These are phyloP conservation scores for Caenorhabditis angaria DNA, from an alignment of 2,888 invertebrate genomes.

Conservation along the genomic window DNA sequence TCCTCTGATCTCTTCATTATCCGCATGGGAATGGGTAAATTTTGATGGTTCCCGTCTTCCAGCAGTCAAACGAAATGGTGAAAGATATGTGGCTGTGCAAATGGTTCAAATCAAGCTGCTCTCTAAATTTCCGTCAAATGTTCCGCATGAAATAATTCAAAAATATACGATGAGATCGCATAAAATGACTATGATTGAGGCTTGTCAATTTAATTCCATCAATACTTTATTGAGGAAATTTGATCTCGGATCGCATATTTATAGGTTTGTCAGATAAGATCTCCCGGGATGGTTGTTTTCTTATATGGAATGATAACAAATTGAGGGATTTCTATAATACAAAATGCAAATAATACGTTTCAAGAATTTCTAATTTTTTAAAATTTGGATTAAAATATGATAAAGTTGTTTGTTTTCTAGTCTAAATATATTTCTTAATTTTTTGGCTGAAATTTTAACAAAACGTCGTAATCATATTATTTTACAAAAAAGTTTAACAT, in stretches of 20 bases:
- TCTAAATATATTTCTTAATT: too few relatives aligned
- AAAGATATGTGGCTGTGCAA: slow-evolving; percentile 57
- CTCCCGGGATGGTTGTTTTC: too few relatives aligned
- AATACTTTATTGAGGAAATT: slow-evolving; percentile 59
- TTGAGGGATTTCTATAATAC: too few relatives aligned
- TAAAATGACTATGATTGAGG: slow-evolving; percentile 57
- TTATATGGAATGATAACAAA: too few relatives aligned
- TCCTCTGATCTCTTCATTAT: slow-evolving; percentile 11
- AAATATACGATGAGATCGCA: slow-evolving; percentile 59
- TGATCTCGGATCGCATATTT: slow-evolving; percentile 59
- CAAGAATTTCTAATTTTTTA: too few relatives aligned
- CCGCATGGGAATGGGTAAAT: slow-evolving; percentile 49
- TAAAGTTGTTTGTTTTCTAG: too few relatives aligned
- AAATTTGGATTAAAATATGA: too few relatives aligned
- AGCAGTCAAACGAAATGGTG: slow-evolving; percentile 39
- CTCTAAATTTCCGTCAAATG: slow-evolving; percentile 61
- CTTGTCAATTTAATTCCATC: slow-evolving; percentile 66
- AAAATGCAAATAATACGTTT: too few relatives aligned
- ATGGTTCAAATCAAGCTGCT: slow-evolving; percentile 65
- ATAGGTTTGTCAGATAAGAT: too few relatives aligned
- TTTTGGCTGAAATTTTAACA: too few relatives aligned
- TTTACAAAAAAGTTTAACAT: too few relatives aligned
- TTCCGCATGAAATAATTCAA: slow-evolving; percentile 51
- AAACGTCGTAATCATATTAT: too few relatives aligned
- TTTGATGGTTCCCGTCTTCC: slow-evolving; percentile 53